Base-by-base conservation (phyloP, 1,140 invertebrate genomes). In the Sesamia nonagrioides region DNA sequence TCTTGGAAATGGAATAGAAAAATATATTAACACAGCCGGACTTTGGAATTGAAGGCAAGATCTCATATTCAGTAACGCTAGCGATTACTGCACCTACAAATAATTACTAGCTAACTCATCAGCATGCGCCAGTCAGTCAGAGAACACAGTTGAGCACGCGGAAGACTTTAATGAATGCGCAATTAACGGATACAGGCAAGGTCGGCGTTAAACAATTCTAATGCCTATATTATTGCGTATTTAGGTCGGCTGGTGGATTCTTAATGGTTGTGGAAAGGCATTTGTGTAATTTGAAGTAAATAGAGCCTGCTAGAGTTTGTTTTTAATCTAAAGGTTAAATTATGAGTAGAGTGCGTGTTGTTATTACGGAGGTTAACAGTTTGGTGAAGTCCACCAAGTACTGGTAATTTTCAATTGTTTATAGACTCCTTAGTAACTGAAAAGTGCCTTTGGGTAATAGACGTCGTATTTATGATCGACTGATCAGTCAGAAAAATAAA, bases 181-280 rank as follows among this genome's bases (percentile, higher is more conserved):
- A 74, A 74, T 74, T 74, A 76, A 63, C 73, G 73, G 73, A 75
- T 75, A 61, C 58, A 21, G 54, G 15, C 73, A 75, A 75, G 73
- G 73, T 50, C 73, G 37, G 15, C 13, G 54, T 54, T 75, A 35
- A 35, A 63, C 73, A 63, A 75, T 58, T 50, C 73, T 72, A 72
- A 54, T 72, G 68, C 50, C 27, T 72, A 72, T 56, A 72, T 72
- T 72, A 72, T 54, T 56, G 35, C 68, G 27, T 54, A 45, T 69
- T 69, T 50, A 69, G 66, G 45, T 69, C 35, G 68, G 58, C 4
- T 37, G 21, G 54, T 33, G 21, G 54, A 54, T 54, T 56, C 18
- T 56, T 56, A 56, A 27, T 56, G 27, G 54, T 33, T 56, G 54
- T 6, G 54, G 13, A 21, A 50, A 56, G 54, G 17, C 13, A 56